phyloP scores from a whole-genome alignment of 1,140 invertebrate species.

The Hylaeus anthracinus region DNA sequence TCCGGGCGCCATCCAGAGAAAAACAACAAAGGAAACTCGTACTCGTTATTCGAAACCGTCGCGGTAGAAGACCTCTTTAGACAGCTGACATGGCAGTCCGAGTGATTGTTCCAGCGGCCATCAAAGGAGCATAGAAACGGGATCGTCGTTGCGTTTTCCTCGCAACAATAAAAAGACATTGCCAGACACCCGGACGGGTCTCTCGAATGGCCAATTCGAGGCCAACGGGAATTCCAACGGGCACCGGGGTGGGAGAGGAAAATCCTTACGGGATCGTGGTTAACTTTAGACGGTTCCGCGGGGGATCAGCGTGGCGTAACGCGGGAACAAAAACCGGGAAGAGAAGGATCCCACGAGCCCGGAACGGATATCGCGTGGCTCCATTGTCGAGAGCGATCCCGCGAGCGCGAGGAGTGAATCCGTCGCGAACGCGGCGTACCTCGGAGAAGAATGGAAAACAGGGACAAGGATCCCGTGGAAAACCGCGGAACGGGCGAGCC shows the following conservation, averaged over 20 bases:
- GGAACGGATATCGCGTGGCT: neutral
- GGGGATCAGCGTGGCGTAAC: neutral
- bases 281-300: neutral
- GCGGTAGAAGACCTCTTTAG: too few species aligned
- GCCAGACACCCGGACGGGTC: neutral
- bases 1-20: too few species aligned
- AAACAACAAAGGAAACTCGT: too few species aligned
- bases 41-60: too few species aligned
- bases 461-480: neutral
- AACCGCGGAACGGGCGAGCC: neutral
- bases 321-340: neutral
- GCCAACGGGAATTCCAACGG: neutral
- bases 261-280: neutral
- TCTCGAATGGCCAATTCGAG: conserved; percentile 22
- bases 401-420: neutral
- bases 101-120: conserved; percentile 16
- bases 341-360: neutral
- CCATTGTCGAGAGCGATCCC: conserved; percentile 1
- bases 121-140: neutral
- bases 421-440: too few species aligned
- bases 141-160: conserved; percentile 3
- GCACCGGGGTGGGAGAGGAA: neutral
- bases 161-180: neutral
- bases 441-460: neutral
- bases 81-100: neutral